Conservation (phyloP, 2,797 vertebrate genomes). For the Helarctos malayanus region DNA sequence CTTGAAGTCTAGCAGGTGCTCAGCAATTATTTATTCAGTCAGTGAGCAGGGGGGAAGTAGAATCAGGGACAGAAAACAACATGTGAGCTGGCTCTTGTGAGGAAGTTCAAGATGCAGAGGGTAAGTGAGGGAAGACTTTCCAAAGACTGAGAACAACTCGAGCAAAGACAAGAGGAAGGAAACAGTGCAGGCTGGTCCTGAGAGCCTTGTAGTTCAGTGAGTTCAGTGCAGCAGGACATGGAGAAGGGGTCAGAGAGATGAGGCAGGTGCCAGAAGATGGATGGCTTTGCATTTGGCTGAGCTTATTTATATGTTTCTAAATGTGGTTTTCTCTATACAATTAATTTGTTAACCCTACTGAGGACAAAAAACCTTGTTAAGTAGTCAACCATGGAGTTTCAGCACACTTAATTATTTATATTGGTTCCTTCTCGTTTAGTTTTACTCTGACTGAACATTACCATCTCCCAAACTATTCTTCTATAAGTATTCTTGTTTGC, state of each 20-base stretch:
- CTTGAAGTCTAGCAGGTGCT: not conserved
- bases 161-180: not conserved
- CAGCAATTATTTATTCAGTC: not conserved
- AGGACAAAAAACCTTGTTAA: constrained; percentile 9
- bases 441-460: constrained; percentile 3
- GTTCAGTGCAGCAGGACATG: not conserved
- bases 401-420: not conserved
- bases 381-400: not conserved
- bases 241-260: no score
- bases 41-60: not conserved
- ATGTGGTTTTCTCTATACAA: constrained; percentile 49
- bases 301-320: not conserved
- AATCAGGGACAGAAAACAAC: not conserved
- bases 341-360: constrained; percentile 61
- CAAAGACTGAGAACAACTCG: not conserved
- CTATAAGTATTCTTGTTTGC: not conserved
- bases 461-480: not conserved
- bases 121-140: not conserved
- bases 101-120: not conserved
- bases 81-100: not conserved
- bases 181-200: no score
- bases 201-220: not conserved
- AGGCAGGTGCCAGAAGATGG: not conserved
- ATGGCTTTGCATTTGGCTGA: not conserved
- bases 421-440: not conserved